phyloP scores from a whole-genome alignment of 2,888 invertebrate genomes.

The Lasioglossum lativentre region DNA sequence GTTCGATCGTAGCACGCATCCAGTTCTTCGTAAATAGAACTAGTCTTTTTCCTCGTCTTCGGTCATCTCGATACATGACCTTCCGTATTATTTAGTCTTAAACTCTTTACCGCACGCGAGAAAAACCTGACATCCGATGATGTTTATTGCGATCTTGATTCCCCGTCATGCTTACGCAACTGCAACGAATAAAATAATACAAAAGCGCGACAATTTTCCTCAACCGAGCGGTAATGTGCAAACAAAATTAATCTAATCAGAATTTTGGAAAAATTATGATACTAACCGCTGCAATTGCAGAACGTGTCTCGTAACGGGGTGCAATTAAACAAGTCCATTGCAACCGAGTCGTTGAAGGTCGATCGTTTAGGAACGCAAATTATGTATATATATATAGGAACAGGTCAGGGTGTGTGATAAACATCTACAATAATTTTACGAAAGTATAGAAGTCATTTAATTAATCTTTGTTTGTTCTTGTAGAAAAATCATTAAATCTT shows the following conservation, averaged over 20 bases:
- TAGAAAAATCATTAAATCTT: conserved; percentile 66
- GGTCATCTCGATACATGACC: conserved; percentile 36
- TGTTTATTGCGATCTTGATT: neutral
- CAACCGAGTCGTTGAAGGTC: neutral
- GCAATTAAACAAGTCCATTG: neutral
- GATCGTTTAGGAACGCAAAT: neutral
- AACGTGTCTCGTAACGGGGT: neutral
- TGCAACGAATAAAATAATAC: neutral
- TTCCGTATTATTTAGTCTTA: conserved; percentile 34
- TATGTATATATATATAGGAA: neutral
- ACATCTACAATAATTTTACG: conserved; percentile 64
- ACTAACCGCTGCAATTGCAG: neutral
- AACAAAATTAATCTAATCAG: neutral
- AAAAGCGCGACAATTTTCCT: neutral
- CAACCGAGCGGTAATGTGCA: neutral
- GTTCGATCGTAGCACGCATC: conserved; percentile 1
- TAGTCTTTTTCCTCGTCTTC: conserved; percentile 2
- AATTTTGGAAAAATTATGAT: neutral
- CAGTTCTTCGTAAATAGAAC: conserved; percentile 16
- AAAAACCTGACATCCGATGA: conserved; percentile 1
- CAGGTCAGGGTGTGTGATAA: neutral
- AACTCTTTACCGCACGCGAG: conserved; percentile 1
- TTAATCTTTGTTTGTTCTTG: conserved; percentile 69
- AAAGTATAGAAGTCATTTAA: conserved; percentile 80
- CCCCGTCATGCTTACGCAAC: neutral